Conservation (phyloP, 2,113 vertebrate species). For the Stictonetta naevosa region DNA sequence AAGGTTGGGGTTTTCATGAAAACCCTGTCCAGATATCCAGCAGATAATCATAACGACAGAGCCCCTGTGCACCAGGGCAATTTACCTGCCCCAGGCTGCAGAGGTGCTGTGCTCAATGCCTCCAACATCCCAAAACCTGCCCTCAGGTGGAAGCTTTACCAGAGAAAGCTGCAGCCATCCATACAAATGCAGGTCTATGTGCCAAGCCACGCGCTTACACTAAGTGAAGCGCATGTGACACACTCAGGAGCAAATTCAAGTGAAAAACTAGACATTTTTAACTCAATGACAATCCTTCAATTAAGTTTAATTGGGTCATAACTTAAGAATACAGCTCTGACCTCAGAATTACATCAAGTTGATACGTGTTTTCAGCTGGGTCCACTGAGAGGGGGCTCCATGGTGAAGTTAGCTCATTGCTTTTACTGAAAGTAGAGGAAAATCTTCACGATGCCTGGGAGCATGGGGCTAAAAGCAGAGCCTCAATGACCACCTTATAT, state of each 20-base stretch:
- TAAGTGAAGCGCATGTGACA: background rate
- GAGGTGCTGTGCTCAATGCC: background rate
- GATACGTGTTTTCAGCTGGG: background rate
- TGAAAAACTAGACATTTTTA: background rate
- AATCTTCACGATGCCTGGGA: background rate
- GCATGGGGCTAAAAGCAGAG: background rate
- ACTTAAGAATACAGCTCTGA: background rate
- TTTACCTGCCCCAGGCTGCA: background rate
- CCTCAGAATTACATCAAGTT: background rate
- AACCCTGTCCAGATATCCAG: background rate
- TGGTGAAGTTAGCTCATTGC: background rate
- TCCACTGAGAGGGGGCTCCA: background rate
- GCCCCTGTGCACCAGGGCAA: background rate
- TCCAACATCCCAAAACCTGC: background rate
- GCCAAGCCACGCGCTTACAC: background rate
- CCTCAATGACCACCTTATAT: background rate
- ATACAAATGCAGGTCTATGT: background rate
- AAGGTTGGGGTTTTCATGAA: background rate
- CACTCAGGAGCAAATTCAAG: background rate
- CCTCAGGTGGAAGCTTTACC: background rate
- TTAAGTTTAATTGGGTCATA: background rate
- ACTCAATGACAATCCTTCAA: background rate
- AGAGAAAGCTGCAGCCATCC: background rate
- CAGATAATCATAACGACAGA: background rate
- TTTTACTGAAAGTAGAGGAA: background rate